These are phyloP conservation scores for Nothura maculosa DNA, from an alignment of 2,797 vertebrate species.

Conservation along the genomic window DNA sequence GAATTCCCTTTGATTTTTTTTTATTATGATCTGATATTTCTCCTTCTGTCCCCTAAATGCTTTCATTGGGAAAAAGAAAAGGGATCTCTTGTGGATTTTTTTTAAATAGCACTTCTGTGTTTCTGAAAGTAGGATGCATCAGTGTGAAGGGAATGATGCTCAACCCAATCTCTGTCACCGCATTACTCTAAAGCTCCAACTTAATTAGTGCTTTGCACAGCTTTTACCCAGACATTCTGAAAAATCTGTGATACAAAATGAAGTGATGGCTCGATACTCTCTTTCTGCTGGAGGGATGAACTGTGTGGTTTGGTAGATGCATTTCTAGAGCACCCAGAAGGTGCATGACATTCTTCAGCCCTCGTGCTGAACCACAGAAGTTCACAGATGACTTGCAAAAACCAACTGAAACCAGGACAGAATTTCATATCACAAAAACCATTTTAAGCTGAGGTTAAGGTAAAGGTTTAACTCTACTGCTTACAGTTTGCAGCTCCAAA, in stretches of 20 bases:
- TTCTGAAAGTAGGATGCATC: slow-evolving; percentile 50
- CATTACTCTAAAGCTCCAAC: slow-evolving; percentile 60
- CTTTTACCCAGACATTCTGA: slow-evolving; percentile 38
- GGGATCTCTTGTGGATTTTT: slow-evolving; percentile 20
- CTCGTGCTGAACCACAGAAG: not conserved
- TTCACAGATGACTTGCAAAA: not conserved
- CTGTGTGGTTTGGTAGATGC: not conserved
- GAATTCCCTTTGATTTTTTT: not conserved
- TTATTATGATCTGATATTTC: not conserved
- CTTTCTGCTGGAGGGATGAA: not conserved
- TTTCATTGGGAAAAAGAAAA: not conserved
- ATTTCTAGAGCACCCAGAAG: slow-evolving; percentile 2
- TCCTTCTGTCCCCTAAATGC: slow-evolving; percentile 23
- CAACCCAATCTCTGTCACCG: slow-evolving; percentile 54
- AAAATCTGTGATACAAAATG: slow-evolving; percentile 40
- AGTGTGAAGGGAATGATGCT: slow-evolving; percentile 46
- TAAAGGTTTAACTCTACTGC: not conserved
- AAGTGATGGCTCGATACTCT: slow-evolving; percentile 1
- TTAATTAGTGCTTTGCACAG: slow-evolving; percentile 67
- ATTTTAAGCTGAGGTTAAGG: not conserved
- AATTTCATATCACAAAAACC: not conserved
- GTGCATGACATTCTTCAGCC: not conserved
- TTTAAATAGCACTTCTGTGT: slow-evolving; percentile 35
- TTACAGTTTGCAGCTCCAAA: not conserved
- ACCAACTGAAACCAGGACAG: not conserved